Percentiles rank a stretch among this genome's conserved stretches.
phyloP scores from a whole-genome alignment of 2,113 vertebrate genomes.

The Passer montanus region DNA sequence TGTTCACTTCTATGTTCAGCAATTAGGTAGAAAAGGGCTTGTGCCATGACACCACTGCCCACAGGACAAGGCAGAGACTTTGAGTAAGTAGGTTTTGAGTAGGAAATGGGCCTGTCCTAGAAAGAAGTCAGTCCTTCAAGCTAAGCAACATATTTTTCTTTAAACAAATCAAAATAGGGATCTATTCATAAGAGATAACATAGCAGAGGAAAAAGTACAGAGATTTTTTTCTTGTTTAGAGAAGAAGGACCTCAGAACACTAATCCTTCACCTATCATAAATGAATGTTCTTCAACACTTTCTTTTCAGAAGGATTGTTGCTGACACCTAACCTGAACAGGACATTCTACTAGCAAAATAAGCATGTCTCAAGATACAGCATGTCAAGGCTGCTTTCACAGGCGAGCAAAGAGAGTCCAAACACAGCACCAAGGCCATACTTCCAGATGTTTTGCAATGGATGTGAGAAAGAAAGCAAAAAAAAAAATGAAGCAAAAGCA shows the following conservation, averaged over 20 bases:
- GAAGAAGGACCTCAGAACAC: not conserved
- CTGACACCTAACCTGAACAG: not conserved
- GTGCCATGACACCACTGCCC: not conserved
- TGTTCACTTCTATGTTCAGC: not conserved
- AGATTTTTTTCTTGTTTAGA: not conserved
- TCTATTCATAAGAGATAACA: not conserved
- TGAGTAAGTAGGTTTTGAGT: not conserved
- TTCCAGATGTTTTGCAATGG: not conserved
- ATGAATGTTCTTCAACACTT: not conserved
- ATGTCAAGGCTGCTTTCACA: not conserved
- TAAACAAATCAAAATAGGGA: not conserved
- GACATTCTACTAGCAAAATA: not conserved
- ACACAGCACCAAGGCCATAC: not conserved
- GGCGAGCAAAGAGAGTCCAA: not conserved
- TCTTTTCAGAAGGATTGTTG: not conserved
- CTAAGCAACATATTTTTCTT: not conserved
- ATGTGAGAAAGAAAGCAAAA: not conserved
- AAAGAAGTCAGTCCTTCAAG: not conserved
- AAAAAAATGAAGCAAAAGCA: not conserved
- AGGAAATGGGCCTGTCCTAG: not conserved
- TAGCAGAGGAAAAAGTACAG: not conserved
- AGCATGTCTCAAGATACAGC: not conserved
- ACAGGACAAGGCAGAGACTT: not conserved
- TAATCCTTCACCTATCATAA: not conserved
- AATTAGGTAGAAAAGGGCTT: not conserved